These are phyloP conservation scores for Zosterops borbonicus DNA, from an alignment of 2,113 vertebrate genomes.

Conservation along the genomic window DNA sequence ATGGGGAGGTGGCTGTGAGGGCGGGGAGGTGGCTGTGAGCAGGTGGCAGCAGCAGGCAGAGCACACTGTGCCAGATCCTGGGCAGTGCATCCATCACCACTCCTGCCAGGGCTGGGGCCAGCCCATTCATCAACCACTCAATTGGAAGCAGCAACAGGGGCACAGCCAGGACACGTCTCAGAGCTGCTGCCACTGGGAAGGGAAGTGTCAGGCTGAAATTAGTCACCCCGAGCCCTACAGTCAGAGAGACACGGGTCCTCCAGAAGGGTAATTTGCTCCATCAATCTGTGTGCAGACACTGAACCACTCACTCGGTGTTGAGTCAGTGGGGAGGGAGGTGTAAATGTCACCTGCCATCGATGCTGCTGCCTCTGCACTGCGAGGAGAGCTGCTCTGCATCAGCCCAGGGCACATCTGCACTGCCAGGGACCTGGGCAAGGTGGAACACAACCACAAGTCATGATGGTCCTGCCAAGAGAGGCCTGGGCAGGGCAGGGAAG, in stretches of 20 bases:
- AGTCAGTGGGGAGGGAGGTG: background rate
- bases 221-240: background rate
- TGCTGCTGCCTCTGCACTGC: background rate
- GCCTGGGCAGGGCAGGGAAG: background rate
- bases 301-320: rapidly evolving
- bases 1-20: rapidly evolving
- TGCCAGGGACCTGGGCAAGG: background rate
- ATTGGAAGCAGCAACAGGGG: background rate
- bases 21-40: rapidly evolving
- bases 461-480: background rate
- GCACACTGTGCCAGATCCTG: rapidly evolving
- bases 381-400: background rate
- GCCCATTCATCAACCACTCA: background rate
- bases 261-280: background rate
- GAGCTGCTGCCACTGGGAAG: background rate
- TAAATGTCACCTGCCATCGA: background rate
- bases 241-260: background rate
- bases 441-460: background rate
- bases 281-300: background rate
- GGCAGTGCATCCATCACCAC: background rate
- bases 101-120: background rate
- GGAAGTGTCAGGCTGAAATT: background rate
- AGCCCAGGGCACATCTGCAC: background rate
- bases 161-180: rapidly evolving
- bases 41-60: background rate